Evolutionary conservation across 2,888 invertebrate species (phyloP).

Genomic region (Cephus spinipes): DNA sequence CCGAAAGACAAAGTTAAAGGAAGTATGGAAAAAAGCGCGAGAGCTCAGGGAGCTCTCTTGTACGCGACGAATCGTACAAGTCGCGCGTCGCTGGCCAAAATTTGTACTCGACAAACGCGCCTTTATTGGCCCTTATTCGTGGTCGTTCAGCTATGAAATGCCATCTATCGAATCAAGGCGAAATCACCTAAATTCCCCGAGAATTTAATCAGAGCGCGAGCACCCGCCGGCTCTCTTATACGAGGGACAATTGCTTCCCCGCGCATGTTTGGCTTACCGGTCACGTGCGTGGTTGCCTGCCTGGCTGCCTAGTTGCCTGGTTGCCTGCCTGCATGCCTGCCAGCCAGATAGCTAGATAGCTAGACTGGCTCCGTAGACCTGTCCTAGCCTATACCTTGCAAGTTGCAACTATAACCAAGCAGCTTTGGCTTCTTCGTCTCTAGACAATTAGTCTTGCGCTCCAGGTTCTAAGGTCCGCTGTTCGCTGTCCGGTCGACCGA

Average conservation of each 20-base stretch:
- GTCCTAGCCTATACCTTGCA: not conserved
- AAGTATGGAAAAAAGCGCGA: not conserved
- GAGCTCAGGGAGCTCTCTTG: not conserved
- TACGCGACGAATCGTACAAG: not conserved
- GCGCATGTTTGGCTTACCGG: conserved; percentile 44
- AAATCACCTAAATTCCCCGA: conserved; percentile 55
- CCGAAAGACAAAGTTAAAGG: not conserved
- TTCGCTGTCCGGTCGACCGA: conserved; percentile 27
- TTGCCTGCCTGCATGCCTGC: not conserved
- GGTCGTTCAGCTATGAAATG: conserved; percentile 56
- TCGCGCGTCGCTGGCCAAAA: conserved; percentile 2
- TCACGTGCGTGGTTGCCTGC: conserved; percentile 46
- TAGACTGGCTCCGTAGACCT: not conserved
- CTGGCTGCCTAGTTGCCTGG: not conserved
- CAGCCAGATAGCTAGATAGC: not conserved
- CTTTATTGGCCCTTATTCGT: conserved; percentile 55
- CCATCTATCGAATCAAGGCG: conserved; percentile 56
- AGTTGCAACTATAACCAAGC: not conserved
- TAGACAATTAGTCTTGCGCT: not conserved
- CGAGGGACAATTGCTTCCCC: conserved; percentile 49
- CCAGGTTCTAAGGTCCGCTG: not conserved
- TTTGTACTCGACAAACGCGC: conserved; percentile 32
- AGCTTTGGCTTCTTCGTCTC: conserved; percentile 6
- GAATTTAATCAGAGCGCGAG: conserved; percentile 59
- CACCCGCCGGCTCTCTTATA: conserved; percentile 12